These are phyloP conservation scores for Drosophila buzzatii DNA, from an alignment of 2,888 invertebrate species.

Conservation along the genomic window DNA sequence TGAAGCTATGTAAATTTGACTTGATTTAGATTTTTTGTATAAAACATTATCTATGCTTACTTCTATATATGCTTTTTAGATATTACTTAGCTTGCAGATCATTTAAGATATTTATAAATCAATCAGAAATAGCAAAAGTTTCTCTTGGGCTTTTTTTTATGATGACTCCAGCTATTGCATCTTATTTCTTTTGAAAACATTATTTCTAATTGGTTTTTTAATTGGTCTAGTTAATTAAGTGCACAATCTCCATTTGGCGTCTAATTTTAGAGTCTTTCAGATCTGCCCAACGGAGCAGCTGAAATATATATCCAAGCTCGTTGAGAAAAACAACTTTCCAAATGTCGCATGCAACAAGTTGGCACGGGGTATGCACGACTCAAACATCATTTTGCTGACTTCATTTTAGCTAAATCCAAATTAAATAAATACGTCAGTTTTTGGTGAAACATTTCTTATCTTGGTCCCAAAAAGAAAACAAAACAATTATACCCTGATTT, in stretches of 20 bases:
- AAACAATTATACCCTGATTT: no score
- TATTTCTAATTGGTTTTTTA: constrained; percentile 15
- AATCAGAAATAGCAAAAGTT: background rate
- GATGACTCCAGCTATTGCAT: background rate
- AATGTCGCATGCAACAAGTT: constrained; percentile 34
- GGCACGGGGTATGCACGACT: background rate
- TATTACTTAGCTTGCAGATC: background rate
- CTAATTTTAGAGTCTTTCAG: constrained; percentile 14
- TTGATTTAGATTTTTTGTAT: no score
- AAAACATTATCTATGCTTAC: background rate
- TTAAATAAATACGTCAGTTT: background rate
- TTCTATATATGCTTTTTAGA: background rate
- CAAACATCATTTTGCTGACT: background rate
- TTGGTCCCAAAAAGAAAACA: background rate
- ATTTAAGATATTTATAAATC: background rate
- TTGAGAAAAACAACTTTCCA: constrained; percentile 39
- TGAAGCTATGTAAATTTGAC: background rate
- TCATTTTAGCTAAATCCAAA: background rate
- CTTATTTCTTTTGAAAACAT: background rate
- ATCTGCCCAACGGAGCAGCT: constrained; percentile 21
- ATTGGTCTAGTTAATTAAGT: constrained; percentile 60
- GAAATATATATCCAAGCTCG: constrained; percentile 17
- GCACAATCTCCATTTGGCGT: constrained; percentile 32
- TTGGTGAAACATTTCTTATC: background rate
- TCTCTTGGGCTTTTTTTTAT: no score